phyloP scores from a whole-genome alignment of 2,888 invertebrate species.

The Salticus scenicus region DNA sequence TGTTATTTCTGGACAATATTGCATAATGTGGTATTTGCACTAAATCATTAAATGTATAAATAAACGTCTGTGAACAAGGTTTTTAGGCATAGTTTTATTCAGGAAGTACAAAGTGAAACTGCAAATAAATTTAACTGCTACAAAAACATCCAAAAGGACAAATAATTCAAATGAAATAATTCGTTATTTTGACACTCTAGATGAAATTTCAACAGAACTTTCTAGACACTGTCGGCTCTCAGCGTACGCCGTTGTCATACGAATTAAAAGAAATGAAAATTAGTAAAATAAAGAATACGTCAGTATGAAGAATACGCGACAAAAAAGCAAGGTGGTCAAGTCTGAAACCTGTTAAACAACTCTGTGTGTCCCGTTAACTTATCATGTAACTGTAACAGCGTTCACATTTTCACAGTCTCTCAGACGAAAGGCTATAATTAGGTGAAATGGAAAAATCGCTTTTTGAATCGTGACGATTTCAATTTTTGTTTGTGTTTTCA shows the following conservation, averaged over 20 bases:
- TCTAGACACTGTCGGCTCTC: background rate
- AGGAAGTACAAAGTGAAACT: too few species aligned
- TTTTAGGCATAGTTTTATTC: too few species aligned
- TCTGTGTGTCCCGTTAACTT: constrained; percentile 10
- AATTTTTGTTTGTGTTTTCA: constrained; percentile 3
- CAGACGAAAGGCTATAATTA: constrained; percentile 1
- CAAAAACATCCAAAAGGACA: too few species aligned
- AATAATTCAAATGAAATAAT: too few species aligned
- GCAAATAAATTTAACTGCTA: too few species aligned
- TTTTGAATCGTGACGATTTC: background rate
- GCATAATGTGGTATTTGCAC: too few species aligned
- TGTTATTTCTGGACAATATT: too few species aligned
- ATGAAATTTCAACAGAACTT: background rate
- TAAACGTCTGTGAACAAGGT: too few species aligned
- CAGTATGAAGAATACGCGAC: background rate
- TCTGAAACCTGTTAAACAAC: constrained; percentile 47
- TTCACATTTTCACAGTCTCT: background rate
- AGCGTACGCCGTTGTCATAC: background rate
- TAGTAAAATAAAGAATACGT: background rate
- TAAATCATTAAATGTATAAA: too few species aligned
- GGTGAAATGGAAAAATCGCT: constrained; percentile 10
- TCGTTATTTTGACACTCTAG: background rate
- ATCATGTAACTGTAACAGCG: constrained; percentile 11
- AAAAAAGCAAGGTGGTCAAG: constrained; percentile 55
- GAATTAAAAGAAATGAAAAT: background rate